phyloP scores from a whole-genome alignment of 2,113 vertebrate species.

The Sylvietta virens region DNA sequence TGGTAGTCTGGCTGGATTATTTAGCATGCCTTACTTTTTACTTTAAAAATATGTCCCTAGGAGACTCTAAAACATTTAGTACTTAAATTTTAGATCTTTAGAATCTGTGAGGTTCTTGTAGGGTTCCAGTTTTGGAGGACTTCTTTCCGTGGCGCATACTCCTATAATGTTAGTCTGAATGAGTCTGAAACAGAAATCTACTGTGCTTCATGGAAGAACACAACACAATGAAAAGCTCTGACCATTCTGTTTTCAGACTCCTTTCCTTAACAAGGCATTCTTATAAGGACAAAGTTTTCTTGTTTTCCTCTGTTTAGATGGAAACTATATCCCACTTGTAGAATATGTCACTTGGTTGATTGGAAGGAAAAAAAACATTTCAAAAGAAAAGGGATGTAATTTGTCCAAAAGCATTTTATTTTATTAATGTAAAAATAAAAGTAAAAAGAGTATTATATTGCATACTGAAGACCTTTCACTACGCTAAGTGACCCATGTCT shows the following conservation, averaged over 20 bases:
- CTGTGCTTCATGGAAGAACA: background rate
- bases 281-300: background rate
- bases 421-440: background rate
- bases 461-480: background rate
- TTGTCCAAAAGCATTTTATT: background rate
- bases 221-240: background rate
- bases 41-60: background rate
- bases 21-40: background rate
- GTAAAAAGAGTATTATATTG: background rate
- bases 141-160: background rate
- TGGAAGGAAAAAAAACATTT: background rate
- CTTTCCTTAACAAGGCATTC: background rate
- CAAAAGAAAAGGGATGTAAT: background rate
- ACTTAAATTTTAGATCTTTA: background rate
- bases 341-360: background rate
- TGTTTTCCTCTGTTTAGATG: background rate
- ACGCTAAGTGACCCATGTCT: background rate
- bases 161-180: background rate
- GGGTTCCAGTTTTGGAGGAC: background rate
- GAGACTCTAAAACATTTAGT: background rate
- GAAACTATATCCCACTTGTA: background rate
- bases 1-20: background rate
- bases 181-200: background rate
- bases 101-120: background rate
- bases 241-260: background rate